Conservation (phyloP, 2,113 vertebrate species). For the Pomatostomus ruficeps region DNA sequence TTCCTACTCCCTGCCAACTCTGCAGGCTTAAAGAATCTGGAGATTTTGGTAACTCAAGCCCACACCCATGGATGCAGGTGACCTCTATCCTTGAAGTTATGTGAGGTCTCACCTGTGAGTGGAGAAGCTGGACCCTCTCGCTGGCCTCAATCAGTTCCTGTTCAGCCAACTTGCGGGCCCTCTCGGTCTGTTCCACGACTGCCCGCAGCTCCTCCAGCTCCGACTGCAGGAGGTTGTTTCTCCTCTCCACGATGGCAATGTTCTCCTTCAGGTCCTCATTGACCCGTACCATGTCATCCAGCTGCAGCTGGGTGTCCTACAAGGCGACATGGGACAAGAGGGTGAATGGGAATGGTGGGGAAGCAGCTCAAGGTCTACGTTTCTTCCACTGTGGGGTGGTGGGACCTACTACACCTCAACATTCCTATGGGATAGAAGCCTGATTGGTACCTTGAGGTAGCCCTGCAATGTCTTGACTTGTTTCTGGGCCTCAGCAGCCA, state of each 20-base stretch:
- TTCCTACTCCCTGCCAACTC: neutral
- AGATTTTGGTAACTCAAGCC: neutral
- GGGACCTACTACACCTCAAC: neutral
- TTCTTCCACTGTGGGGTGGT: neutral
- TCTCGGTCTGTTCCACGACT: conserved; percentile 80
- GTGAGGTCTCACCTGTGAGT: conserved; percentile 76
- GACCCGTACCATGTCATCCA: conserved; percentile 71
- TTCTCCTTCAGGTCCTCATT: conserved; percentile 85
- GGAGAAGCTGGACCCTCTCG: conserved; percentile 87
- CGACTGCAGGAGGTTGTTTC: conserved; percentile 77
- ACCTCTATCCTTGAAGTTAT: neutral
- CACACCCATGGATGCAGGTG: neutral
- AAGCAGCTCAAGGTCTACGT: neutral
- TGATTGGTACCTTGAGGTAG: conserved; percentile 74
- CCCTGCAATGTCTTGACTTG: conserved; percentile 83
- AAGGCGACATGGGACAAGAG: fast-evolving
- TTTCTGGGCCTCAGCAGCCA: conserved; percentile 82
- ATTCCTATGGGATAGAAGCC: neutral
- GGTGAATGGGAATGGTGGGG: neutral
- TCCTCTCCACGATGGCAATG: conserved; percentile 72
- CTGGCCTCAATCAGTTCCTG: conserved; percentile 84
- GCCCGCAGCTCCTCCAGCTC: conserved; percentile 82
- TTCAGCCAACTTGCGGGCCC: conserved; percentile 81
- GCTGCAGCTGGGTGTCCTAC: conserved; percentile 80
- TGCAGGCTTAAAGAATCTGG: neutral